phyloP scores from a whole-genome alignment of 2,888 invertebrate genomes.

The Aradus depressus region DNA sequence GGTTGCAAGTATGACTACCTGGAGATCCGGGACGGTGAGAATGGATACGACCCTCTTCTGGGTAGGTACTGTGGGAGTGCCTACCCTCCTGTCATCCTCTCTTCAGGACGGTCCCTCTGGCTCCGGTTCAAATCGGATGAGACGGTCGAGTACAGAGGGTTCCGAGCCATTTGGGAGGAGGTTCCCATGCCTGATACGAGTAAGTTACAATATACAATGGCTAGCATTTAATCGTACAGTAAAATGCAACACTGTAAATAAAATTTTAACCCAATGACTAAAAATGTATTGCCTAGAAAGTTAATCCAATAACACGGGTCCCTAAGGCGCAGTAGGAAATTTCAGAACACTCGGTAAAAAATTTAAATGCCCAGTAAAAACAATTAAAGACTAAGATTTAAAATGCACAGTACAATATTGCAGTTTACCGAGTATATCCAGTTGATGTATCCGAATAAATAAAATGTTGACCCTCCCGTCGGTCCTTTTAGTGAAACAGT shows the following conservation, averaged over 20 bases:
- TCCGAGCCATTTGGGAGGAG: constrained; percentile 62
- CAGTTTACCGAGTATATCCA: too few relatives aligned
- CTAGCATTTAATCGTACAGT: not conserved
- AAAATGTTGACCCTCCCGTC: too few relatives aligned
- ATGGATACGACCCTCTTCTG: constrained; percentile 56
- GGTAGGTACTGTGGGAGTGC: constrained; percentile 55
- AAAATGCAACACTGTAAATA: not conserved
- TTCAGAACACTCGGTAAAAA: too few relatives aligned
- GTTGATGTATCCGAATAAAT: too few relatives aligned
- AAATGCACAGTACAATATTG: too few relatives aligned
- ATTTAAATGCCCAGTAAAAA: too few relatives aligned
- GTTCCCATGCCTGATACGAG: constrained; percentile 37
- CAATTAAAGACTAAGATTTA: too few relatives aligned
- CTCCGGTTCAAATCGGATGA: constrained; percentile 69
- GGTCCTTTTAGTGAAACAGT: too few relatives aligned
- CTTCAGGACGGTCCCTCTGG: constrained; percentile 64
- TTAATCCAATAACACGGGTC: too few relatives aligned
- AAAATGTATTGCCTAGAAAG: too few relatives aligned
- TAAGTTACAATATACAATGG: constrained; percentile 1
- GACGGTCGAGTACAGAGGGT: constrained; percentile 66
- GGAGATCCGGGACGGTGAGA: constrained; percentile 70
- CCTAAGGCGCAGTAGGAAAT: too few relatives aligned
- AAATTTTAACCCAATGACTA: not conserved
- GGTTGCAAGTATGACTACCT: constrained; percentile 69
- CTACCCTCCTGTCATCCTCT: constrained; percentile 43